phyloP scores from a whole-genome alignment of 2,888 invertebrate species.

The Tiliacea aurago region DNA sequence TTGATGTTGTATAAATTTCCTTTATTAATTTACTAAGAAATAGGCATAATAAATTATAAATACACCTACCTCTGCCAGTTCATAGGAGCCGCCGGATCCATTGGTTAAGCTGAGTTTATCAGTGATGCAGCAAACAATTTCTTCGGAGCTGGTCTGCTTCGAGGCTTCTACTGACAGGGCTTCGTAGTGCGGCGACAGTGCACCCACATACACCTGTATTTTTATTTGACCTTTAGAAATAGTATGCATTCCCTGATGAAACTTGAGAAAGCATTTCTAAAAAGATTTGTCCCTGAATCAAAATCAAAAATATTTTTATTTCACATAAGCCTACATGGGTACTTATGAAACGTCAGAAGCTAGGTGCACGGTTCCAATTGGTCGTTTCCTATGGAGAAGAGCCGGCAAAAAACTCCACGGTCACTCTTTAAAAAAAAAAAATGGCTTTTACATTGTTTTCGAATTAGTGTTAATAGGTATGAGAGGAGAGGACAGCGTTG shows the following conservation, averaged over 20 bases:
- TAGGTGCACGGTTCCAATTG: too few relatives aligned
- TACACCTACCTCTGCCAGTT: slow-evolving; percentile 93
- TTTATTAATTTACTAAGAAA: too few relatives aligned
- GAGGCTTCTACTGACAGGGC: slow-evolving; percentile 97
- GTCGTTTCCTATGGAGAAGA: too few relatives aligned
- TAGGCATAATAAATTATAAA: neutral
- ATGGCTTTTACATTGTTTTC: too few relatives aligned
- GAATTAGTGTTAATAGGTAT: too few relatives aligned
- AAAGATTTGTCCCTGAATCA: neutral
- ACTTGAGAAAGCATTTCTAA: neutral
- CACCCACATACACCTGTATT: slow-evolving; percentile 96
- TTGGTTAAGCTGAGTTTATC: slow-evolving; percentile 91
- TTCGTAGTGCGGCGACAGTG: slow-evolving; percentile 96
- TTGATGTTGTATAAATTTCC: too few relatives aligned
- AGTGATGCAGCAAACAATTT: slow-evolving; percentile 97
- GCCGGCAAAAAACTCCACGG: too few relatives aligned
- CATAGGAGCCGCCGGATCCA: slow-evolving; percentile 92
- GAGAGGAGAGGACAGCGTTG: too few relatives aligned
- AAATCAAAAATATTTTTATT: too few relatives aligned
- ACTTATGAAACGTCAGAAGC: too few relatives aligned
- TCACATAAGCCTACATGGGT: too few relatives aligned
- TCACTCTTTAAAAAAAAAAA: too few relatives aligned
- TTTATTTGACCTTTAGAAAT: neutral
- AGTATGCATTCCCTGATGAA: neutral
- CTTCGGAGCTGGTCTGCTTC: slow-evolving; percentile 97